These are phyloP conservation scores for Pseudobourletiella spinata DNA, from an alignment of 1,140 invertebrate species.

Conservation along the genomic window DNA sequence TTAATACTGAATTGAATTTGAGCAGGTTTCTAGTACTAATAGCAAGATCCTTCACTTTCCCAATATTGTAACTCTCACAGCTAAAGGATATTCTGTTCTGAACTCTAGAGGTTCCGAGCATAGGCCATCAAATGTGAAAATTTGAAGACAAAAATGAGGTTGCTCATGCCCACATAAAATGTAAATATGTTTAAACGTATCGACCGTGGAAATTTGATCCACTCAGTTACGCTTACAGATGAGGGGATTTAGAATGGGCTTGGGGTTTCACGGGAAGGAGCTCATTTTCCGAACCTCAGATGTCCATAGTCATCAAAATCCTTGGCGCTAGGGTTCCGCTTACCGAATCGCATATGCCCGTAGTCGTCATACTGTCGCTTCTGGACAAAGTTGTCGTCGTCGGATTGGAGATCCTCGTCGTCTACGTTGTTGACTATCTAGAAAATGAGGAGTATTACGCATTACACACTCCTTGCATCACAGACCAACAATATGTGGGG, in stretches of 20 bases:
- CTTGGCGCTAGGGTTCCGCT: conserved; percentile 37
- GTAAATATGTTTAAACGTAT: too few species aligned
- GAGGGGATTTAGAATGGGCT: neutral
- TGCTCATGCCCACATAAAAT: too few species aligned
- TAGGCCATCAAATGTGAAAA: too few species aligned
- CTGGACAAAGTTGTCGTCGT: conserved; percentile 48
- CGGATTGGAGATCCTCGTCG: conserved; percentile 45
- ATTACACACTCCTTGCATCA: neutral
- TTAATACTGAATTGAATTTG: too few species aligned
- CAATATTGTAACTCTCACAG: too few species aligned
- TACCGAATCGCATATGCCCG: conserved; percentile 52
- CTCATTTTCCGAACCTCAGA: conserved; percentile 44
- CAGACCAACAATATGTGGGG: neutral
- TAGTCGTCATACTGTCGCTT: conserved; percentile 55
- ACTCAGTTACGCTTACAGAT: too few species aligned
- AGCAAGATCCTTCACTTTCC: too few species aligned
- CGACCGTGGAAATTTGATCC: too few species aligned
- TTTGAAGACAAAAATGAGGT: too few species aligned
- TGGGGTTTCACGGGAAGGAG: neutral
- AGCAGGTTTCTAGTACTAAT: too few species aligned
- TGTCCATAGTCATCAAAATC: conserved; percentile 60
- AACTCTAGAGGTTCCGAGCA: too few species aligned
- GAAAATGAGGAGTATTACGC: neutral
- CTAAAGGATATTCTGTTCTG: too few species aligned
- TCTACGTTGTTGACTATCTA: conserved; percentile 5